Percentiles rank a stretch among this genome's conserved stretches.
Evolutionary conservation across 2,888 invertebrate genomes (phyloP).

Genomic region (Oligia fasciuncula): DNA sequence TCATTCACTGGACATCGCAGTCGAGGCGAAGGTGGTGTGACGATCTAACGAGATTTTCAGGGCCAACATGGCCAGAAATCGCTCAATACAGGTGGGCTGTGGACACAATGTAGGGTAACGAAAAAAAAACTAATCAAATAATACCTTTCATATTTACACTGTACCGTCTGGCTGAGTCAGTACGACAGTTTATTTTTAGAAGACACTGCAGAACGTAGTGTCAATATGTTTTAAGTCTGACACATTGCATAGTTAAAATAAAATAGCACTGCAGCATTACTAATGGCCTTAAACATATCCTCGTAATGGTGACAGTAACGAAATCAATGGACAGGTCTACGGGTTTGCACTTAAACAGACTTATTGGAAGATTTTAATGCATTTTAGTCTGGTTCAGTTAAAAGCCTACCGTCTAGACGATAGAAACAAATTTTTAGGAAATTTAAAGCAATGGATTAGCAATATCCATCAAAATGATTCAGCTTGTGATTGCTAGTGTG

Average conservation of each 20-base stretch:
- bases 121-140: neutral
- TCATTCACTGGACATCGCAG: neutral
- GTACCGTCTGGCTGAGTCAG: too few species aligned
- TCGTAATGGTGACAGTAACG: slow-evolving; percentile 12
- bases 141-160: neutral
- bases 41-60: neutral
- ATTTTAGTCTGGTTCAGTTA: neutral
- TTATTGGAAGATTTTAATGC: neutral
- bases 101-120: neutral
- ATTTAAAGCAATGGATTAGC: neutral
- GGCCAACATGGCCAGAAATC: neutral
- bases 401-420: neutral
- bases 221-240: neutral
- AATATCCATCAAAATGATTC: too few species aligned
- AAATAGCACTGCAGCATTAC: neutral
- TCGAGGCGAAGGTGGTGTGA: neutral
- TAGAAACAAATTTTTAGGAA: neutral
- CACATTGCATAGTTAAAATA: neutral
- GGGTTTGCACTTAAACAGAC: neutral
- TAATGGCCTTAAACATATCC: neutral
- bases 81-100: too few species aligned
- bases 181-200: too few species aligned
- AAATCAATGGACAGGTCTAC: neutral
- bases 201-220: neutral
- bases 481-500: neutral